Base-by-base conservation (phyloP, 1,140 invertebrate genomes). In the Sipha flava region DNA sequence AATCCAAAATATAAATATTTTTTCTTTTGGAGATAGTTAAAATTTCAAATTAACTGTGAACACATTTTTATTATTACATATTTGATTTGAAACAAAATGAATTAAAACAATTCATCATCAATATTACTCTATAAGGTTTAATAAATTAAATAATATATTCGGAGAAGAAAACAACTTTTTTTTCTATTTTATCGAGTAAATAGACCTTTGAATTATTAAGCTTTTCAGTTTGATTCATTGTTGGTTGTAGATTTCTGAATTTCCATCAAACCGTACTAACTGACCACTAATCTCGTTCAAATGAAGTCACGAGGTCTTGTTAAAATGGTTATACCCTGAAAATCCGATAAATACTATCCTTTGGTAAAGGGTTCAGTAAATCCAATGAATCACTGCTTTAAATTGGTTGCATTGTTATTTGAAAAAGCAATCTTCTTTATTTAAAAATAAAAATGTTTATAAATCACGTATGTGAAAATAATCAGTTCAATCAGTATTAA, bases 401-500 rank as follows among this genome's bases (percentile, higher is more conserved):
- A 64, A 40, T 66, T 40, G 34, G 12, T 66, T 12, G 12, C 12
- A 23, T 21, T 66, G 21, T 66, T 43, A 66, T 43, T 43, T 23
- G 12, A 26, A 64, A 72, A 72, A 72, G 16, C 45, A 49, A 72
- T 47, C 45, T 72, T n/a, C 40, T 45, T 45, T 29, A 47, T 70
- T 70, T 26, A 49, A 31, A 29, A 49, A 72, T 31, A 47, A 47
- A 72, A 49, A 31, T n/a, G 26, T 75, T 52, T 52, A 49, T 75
- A 75, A 75, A 49, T 75, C 72, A 52, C 45, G 16, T 31, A 37
- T 54, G 31, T 34, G 49, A 75, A n/a, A 40, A 23, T 57, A 77
- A 77, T 77, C 47, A 54, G 31, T 40, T 43, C 52, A 7, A 77
- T 57, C 34, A 12, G 31, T 77, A 59, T 77, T 59, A 77, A 77